phyloP scores from a whole-genome alignment of 1,140 invertebrate genomes.

The Drosophila oshimai region DNA sequence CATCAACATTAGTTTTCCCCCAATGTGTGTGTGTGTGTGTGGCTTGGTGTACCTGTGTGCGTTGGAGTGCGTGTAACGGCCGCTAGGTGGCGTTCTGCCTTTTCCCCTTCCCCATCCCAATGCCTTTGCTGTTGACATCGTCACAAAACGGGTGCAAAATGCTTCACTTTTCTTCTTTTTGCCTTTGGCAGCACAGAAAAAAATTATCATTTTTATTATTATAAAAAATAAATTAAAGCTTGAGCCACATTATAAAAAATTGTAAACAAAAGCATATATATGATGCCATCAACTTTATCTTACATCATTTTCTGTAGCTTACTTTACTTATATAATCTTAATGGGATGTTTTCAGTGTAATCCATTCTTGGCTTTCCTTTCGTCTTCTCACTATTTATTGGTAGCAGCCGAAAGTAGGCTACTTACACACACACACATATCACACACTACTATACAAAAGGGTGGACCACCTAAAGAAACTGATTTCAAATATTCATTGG shows the following conservation, averaged over 20 bases:
- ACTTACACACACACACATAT: constrained; percentile 18
- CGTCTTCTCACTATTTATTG: constrained; percentile 47
- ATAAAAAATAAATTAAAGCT: too few species aligned
- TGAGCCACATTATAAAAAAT: too few species aligned
- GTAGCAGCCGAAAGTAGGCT: constrained; percentile 56
- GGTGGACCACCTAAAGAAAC: too few species aligned
- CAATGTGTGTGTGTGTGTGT: not conserved
- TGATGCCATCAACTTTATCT: too few species aligned
- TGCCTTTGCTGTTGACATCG: constrained; percentile 60
- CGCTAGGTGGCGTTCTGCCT: constrained; percentile 38
- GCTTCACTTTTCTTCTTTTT: constrained; percentile 51
- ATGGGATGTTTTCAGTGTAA: too few species aligned
- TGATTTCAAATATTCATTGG: too few species aligned
- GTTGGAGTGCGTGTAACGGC: constrained; percentile 13
- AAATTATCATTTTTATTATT: not conserved
- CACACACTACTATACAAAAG: not conserved
- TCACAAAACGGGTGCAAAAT: constrained; percentile 78
- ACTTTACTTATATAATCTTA: too few species aligned
- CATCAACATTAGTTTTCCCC: constrained; percentile 76
- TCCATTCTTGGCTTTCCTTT: not conserved
- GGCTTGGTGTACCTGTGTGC: not conserved
- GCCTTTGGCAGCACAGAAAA: constrained; percentile 12
- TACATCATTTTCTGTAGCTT: not conserved
- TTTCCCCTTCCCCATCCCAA: constrained; percentile 7
- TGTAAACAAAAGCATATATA: too few species aligned